Evolutionary conservation across 1,140 invertebrate genomes (phyloP), one percentile per base, ranked within the genome.

Genomic region (Ptiloglossa arizonensis): DNA sequence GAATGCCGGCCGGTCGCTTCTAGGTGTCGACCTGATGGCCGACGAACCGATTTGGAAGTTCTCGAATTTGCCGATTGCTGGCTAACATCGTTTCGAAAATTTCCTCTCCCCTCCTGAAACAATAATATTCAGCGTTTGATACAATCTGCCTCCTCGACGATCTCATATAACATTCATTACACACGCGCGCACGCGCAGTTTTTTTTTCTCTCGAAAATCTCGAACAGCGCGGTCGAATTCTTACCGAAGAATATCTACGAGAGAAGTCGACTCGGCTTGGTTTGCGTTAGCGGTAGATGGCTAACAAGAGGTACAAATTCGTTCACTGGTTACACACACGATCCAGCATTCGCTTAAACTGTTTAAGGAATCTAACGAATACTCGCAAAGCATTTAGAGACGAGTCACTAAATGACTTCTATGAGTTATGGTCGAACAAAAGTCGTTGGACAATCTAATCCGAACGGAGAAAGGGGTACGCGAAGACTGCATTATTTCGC

Each of bases 231-330:
- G 11, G 41, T n/a, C 6, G 19, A 15, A 3, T 56, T 56, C 15
- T n/a, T 60, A 41, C 9, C 9, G 9, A 1, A n/a, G n/a, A n/a
- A n/a, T n/a, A n/a, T n/a, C n/a, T n/a, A n/a, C n/a, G n/a, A 6
- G 13, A 15, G 13, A 56, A 22, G 15, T 56, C 4, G 24, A 24
- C 15, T 56, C 22, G 6, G 11, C 13, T 56, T 1, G 41, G 13
- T 59, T 48, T 32, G 29, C 27, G 67, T 83, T 84, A 83, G 77
- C 89, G 75, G 46, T 54, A 59, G 82, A 63, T 67, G 57, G 82
- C 86, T 91, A 91, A 91, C 67, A 52, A 89, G 84, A 82, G 63
- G 77, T 73, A 86, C 78, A 91, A 89, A 91, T 79, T 80, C 71
- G 48, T 57, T 62, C 13, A 24, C 19, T 32, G 13, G 54, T 27